A percentile compares a stretch with the other conserved stretches of the same genome.
phyloP scores from a whole-genome alignment of 2,113 vertebrate species.

The Lepidothrix coronata region DNA sequence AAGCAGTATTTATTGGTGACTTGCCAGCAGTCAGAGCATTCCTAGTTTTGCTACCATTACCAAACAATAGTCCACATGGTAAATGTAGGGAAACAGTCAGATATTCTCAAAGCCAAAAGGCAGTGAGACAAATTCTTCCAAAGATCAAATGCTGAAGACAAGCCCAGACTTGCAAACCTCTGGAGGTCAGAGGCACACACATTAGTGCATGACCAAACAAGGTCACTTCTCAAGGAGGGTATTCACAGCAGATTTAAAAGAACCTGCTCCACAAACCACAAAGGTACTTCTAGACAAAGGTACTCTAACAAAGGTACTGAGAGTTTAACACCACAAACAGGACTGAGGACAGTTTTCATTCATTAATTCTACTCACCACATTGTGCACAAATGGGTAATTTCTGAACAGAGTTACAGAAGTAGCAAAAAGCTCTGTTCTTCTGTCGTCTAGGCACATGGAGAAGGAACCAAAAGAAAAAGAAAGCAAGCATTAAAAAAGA shows the following conservation, averaged over 20 bases:
- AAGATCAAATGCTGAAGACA: not conserved
- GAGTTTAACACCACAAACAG: not conserved
- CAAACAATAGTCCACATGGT: not conserved
- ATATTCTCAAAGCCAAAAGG: not conserved
- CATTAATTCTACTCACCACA: slow-evolving; percentile 85
- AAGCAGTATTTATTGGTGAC: not conserved
- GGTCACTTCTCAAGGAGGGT: not conserved
- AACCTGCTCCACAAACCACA: not conserved
- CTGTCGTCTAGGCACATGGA: slow-evolving; percentile 82
- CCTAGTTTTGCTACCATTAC: not conserved
- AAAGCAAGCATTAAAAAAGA: not conserved
- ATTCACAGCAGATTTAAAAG: not conserved
- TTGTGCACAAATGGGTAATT: slow-evolving; percentile 93
- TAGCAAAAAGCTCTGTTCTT: slow-evolving; percentile 99
- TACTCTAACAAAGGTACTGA: not conserved
- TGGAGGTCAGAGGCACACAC: not conserved
- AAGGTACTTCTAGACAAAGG: not conserved
- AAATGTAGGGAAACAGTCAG: not conserved
- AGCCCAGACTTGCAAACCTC: not conserved
- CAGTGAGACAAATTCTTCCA: not conserved
- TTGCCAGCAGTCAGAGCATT: not conserved
- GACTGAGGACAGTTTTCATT: not conserved
- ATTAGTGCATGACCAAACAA: not conserved
- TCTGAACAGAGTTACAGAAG: slow-evolving; percentile 93
- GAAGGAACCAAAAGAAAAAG: not conserved